Evolutionary conservation across 2,888 invertebrate genomes (phyloP).

Genomic region (Idaea dimidiata): DNA sequence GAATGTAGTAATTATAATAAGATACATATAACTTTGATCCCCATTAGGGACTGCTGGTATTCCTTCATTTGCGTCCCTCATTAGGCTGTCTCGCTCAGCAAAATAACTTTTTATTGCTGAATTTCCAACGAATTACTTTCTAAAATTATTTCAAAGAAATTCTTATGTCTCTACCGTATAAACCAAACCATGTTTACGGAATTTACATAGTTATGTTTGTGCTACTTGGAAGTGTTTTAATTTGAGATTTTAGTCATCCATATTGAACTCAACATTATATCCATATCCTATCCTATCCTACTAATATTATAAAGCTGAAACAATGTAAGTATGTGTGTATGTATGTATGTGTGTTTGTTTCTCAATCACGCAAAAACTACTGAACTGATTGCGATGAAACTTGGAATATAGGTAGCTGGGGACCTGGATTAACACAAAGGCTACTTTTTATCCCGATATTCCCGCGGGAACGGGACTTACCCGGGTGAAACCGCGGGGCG

Average conservation of each 20-base stretch:
- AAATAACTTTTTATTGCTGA: conserved; percentile 61
- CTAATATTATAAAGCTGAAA: no score
- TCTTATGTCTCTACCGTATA: conserved; percentile 13
- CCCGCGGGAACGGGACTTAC: no score
- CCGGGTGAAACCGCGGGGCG: no score
- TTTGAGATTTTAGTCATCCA: not conserved
- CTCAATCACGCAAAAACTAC: no score
- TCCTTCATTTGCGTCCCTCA: conserved; percentile 59
- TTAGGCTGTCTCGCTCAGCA: conserved; percentile 48
- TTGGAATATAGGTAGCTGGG: no score
- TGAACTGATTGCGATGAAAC: no score
- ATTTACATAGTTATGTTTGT: not conserved
- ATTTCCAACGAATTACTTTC: conserved; percentile 45
- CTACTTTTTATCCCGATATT: no score
- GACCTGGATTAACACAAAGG: no score
- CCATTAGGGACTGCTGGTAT: conserved; percentile 47
- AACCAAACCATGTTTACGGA: conserved; percentile 8
- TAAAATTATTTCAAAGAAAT: conserved; percentile 38
- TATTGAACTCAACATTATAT: not conserved
- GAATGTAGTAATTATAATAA: conserved; percentile 38
- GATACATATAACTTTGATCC: conserved; percentile 39
- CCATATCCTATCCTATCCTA: no score
- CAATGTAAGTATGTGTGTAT: no score
- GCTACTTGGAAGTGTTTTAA: not conserved
- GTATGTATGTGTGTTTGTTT: no score